Conservation (phyloP, 2,113 vertebrate genomes). For the Saccopteryx leptura region DNA sequence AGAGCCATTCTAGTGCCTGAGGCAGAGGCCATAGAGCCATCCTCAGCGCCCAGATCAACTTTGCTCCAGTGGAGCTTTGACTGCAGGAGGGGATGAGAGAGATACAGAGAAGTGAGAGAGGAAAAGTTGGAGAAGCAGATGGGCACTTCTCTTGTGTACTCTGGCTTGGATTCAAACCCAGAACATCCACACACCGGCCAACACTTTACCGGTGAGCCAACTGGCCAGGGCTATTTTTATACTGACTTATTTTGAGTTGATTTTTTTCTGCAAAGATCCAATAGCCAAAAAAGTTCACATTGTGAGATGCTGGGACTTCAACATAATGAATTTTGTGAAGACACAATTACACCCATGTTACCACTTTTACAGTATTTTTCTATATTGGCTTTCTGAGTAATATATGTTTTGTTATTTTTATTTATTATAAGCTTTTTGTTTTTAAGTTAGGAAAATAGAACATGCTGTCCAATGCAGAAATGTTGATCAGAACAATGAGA, state of each 20-base stretch:
- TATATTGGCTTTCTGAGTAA: neutral
- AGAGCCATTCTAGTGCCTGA: no score
- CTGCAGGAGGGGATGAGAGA: no score
- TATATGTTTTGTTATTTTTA: neutral
- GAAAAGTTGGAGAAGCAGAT: no score
- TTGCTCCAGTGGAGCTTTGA: no score
- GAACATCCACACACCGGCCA: no score
- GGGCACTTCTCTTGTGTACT: no score
- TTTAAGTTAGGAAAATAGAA: neutral
- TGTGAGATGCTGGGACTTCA: neutral
- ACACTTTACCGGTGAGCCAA: no score
- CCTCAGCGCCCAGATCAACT: no score
- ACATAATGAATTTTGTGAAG: neutral
- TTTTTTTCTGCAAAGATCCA: neutral
- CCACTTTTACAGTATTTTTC: slow-evolving; percentile 23
- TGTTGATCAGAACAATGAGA: neutral
- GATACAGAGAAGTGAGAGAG: no score
- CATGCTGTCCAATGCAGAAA: neutral
- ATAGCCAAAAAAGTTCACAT: neutral
- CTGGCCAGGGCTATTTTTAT: neutral
- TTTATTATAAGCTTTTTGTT: neutral
- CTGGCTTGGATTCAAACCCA: no score
- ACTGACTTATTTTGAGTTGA: neutral
- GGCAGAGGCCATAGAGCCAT: no score
- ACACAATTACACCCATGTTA: neutral